Percentiles rank a stretch among this genome's conserved stretches.
Evolutionary conservation across 2,888 invertebrate species (phyloP).

Genomic region (Cryptus viduatorius): DNA sequence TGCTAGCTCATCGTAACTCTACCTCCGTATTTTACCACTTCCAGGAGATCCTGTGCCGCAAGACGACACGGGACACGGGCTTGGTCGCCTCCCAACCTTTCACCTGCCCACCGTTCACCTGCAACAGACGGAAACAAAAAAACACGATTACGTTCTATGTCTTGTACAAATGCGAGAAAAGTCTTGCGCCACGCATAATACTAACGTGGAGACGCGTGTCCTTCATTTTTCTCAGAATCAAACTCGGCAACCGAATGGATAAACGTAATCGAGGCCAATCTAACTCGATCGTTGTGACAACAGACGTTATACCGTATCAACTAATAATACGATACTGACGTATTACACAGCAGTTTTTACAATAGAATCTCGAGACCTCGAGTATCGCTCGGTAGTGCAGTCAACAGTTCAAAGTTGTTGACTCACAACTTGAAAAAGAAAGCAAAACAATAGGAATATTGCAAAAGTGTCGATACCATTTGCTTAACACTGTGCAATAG

Average conservation of each 20-base stretch:
- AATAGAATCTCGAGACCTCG: constrained; percentile 2
- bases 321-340: constrained; percentile 43
- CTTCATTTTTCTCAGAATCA: constrained; percentile 57
- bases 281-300: constrained; percentile 24
- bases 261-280: constrained; percentile 41
- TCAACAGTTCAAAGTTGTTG: constrained; percentile 25
- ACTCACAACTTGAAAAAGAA: constrained; percentile 31
- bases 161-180: constrained; percentile 14
- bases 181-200: constrained; percentile 20
- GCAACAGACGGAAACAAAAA: constrained; percentile 68
- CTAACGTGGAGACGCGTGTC: constrained; percentile 19
- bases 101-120: constrained; percentile 70
- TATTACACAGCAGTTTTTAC: constrained; percentile 60
- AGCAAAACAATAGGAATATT: constrained; percentile 1
- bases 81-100: constrained; percentile 42
- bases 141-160: background rate
- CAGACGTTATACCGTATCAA: constrained; percentile 44
- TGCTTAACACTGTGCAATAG: background rate
- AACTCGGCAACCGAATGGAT: constrained; percentile 27
- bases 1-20: constrained; percentile 83
- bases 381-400: constrained; percentile 2
- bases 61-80: constrained; percentile 32
- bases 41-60: constrained; percentile 15
- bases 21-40: constrained; percentile 54
- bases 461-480: constrained; percentile 6